Base-by-base conservation (phyloP, 1,140 invertebrate species). In the Bombus turneri region DNA sequence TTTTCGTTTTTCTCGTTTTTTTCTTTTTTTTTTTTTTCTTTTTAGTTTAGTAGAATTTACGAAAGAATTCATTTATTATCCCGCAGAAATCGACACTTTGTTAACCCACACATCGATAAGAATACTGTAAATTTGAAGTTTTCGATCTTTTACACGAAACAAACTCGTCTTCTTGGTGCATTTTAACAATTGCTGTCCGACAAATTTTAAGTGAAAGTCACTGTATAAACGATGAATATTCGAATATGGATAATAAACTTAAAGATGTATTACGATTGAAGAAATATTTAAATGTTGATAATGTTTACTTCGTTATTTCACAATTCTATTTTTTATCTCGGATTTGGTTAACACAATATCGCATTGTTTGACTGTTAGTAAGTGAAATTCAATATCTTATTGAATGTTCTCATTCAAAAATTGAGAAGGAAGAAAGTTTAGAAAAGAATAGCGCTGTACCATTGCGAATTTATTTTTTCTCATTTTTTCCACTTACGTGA, bases 401-500 rank as follows among this genome's bases (percentile, higher is more conserved):
- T 22, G 47, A 53, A 53, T 53, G 6, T 66, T 31, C 3, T 31
- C 15, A 18, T 66, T 31, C 0, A 66, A 34, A 34, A 18, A 18
- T 74, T 28, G 34, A 74, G 18, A 41, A 41, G 75, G 59, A 66
- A 43, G 43, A n/a, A 43, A 79, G 22, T 79, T 43, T 25, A 10
- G 9, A 78, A 66, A 31, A 78, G 6, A 43, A 79, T 37, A 80
- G 64, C 64, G 77, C 34, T 47, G 62, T 43, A 66, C 62, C 77
- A 47, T 53, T 53, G 34, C 77, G 64, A 69, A 69, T 80, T 80
- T 80, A 80, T 80, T 80, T 80, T 80, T 80, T 68, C 28, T 37
- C 15, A 37, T 68, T 66, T 47, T 79, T 34, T 28, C 37, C 41
- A 68, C 15, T 68, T 53, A 10, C 64, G 62, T n/a, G 31, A 80